A percentile compares a stretch with the other conserved stretches of the same genome.
Evolutionary conservation across 2,888 invertebrate genomes (phyloP).

Genomic region (Agrotis clavis): DNA sequence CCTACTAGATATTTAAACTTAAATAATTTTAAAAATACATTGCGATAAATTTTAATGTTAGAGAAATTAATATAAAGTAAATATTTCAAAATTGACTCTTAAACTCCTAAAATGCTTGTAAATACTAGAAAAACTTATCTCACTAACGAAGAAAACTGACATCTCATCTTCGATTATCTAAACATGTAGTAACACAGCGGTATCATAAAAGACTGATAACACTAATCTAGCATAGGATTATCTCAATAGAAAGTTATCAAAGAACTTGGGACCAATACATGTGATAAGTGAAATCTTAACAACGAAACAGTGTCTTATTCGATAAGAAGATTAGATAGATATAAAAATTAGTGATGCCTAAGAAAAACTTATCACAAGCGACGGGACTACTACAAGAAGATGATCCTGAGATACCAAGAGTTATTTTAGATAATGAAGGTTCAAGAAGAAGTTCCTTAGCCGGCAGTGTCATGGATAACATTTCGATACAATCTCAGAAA

Average conservation of each 20-base stretch:
- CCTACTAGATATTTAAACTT: too few relatives aligned
- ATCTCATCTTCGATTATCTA: constrained; percentile 42
- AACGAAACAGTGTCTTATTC: constrained; percentile 46
- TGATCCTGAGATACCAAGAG: constrained; percentile 66
- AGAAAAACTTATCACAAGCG: constrained; percentile 39
- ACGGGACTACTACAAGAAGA: constrained; percentile 59
- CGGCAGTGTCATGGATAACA: constrained; percentile 78
- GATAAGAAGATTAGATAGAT: constrained; percentile 13
- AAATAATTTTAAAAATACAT: too few relatives aligned
- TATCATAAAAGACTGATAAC: constrained; percentile 58
- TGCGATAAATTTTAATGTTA: too few relatives aligned
- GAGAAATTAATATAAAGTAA: too few relatives aligned
- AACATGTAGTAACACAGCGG: constrained; percentile 43
- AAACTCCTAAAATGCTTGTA: constrained; percentile 1
- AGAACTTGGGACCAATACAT: constrained; percentile 48
- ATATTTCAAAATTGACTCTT: neutral
- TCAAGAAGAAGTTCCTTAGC: constrained; percentile 68
- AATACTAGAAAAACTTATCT: constrained; percentile 29
- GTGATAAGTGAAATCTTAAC: constrained; percentile 32
- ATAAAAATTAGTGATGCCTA: constrained; percentile 47
- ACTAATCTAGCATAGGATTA: constrained; percentile 34
- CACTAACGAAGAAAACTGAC: constrained; percentile 6
- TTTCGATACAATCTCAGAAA: neutral
- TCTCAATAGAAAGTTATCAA: constrained; percentile 38
- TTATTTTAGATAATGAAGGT: constrained; percentile 62